Evolutionary conservation across 2,113 vertebrate genomes (phyloP).

Genomic region (Crypturellus undulatus): DNA sequence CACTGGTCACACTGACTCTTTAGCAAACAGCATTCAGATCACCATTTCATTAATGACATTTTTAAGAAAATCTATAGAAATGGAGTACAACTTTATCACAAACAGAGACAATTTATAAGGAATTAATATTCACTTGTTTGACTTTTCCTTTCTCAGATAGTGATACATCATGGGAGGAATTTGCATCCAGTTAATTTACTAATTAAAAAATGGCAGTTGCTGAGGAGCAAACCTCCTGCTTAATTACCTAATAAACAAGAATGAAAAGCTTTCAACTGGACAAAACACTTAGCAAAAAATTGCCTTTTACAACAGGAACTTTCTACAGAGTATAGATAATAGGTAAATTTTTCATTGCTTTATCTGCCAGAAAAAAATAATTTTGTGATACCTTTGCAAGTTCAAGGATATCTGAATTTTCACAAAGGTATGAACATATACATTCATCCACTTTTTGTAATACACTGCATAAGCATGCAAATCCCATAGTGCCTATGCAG

Average conservation of each 20-base stretch:
- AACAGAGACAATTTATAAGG: not conserved
- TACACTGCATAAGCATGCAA: not conserved
- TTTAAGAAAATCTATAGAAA: not conserved
- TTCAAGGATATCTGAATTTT: not conserved
- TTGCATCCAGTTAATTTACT: not conserved
- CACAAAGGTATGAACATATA: not conserved
- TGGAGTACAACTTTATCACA: not conserved
- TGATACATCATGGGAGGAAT: not conserved
- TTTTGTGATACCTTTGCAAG: not conserved
- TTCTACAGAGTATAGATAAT: not conserved
- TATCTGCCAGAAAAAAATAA: not conserved
- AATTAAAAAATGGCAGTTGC: slow-evolving; percentile 1
- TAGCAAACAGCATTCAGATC: not conserved
- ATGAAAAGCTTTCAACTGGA: not conserved
- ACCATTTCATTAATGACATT: not conserved
- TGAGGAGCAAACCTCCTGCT: not conserved
- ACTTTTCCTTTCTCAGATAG: not conserved
- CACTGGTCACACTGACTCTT: not conserved
- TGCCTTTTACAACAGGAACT: not conserved
- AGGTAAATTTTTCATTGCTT: not conserved
- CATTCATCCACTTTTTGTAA: not conserved
- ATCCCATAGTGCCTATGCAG: not conserved
- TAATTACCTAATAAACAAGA: slow-evolving; percentile 26
- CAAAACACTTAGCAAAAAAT: not conserved
- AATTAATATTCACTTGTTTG: not conserved